Base-by-base conservation (phyloP, 2,113 vertebrate species). In the Neolamprologus variostigma region DNA sequence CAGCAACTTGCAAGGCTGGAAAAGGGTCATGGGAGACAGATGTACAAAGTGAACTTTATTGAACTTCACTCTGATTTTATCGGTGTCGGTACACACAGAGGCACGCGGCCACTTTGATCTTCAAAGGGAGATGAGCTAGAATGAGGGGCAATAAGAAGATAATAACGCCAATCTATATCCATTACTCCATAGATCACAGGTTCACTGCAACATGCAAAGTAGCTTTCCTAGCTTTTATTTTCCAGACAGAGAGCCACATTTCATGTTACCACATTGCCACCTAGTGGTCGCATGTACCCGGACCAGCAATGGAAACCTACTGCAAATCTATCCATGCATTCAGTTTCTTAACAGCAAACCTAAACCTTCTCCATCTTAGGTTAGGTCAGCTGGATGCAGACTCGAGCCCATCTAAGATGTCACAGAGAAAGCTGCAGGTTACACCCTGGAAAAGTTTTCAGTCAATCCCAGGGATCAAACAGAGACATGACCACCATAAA, bases 61-160 rank as follows among this genome's bases (percentile, higher is more conserved):
- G 96, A 94, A 92, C 95, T 93, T 93, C 91, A 94, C 84, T 47
- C 47, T 28, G 79, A 66, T 85, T 94, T 96, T 96, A 96, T 96
- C 91, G 55, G 68, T 6, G 91, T 83, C 93, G 93, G 95, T 83
- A 84, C 91, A 90, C 83, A 96, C 93, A 95, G 89, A 95, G 90
- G 83, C 83, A 76, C 35, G 54, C 57, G 35, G 85, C 9, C 9
- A 40, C 95, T 95, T 96, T 97, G 93, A 96, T 96, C 96, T 95
- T 96, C 96, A 96, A 96, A 97, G 96, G 82, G 83, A 93, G 94
- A 96, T 94, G 94, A 94, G 88, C 88, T 84, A 16, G 80, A 94
- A 94, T 93, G 90, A 94, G 84, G 91, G 90, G 88, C 92, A 95
- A 96, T 96, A 96, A 93, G 89, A 91, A 89, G 89, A 93, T 94